Evolutionary conservation across 2,113 vertebrate genomes (phyloP).

Genomic region (Pholis gunnellus): DNA sequence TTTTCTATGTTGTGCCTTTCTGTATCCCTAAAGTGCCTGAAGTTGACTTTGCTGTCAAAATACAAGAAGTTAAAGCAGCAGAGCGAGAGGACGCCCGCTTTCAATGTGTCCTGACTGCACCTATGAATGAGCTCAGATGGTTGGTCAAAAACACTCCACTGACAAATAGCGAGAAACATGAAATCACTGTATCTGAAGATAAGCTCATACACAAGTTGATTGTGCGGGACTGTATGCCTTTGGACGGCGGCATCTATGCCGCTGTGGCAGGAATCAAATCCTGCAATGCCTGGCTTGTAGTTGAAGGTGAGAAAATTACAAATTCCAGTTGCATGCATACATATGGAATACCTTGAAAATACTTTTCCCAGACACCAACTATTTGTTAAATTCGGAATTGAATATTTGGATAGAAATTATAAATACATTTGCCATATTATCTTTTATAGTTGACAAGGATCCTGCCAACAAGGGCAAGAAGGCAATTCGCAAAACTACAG

Average conservation of each 20-base stretch:
- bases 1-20: constrained; percentile 1
- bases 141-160: constrained; percentile 81
- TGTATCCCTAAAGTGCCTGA: constrained; percentile 83
- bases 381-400: background rate
- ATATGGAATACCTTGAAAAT: background rate
- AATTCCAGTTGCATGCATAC: background rate
- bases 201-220: constrained; percentile 88
- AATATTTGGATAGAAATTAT: background rate
- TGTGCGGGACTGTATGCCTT: constrained; percentile 79
- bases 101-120: constrained; percentile 83
- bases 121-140: constrained; percentile 85
- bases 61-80: constrained; percentile 82
- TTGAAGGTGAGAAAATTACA: constrained; percentile 85
- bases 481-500: constrained; percentile 72
- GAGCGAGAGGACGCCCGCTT: constrained; percentile 85
- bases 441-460: constrained; percentile 76
- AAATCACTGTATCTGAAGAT: constrained; percentile 85
- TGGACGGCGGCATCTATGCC: constrained; percentile 89
- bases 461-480: constrained; percentile 75
- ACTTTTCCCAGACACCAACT: background rate
- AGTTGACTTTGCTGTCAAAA: constrained; percentile 82
- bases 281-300: constrained; percentile 89
- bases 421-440: background rate
- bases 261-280: constrained; percentile 85
- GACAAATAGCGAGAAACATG: constrained; percentile 77